Conservation (phyloP, 2,888 invertebrate species). For the Mamestra brassicae region DNA sequence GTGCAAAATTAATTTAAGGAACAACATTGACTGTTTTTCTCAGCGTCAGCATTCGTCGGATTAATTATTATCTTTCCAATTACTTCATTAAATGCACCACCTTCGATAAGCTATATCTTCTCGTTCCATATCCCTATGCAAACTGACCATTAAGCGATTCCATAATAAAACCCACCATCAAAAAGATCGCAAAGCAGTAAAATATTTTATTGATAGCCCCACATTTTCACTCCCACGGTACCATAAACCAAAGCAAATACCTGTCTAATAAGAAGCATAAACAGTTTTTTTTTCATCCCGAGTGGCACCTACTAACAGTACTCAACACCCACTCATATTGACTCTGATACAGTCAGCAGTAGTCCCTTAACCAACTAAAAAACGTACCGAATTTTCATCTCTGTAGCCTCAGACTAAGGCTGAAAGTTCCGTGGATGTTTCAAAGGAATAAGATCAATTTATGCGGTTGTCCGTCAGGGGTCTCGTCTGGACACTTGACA, state of each 20-base stretch:
- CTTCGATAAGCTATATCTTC: not conserved
- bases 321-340: constrained; percentile 78
- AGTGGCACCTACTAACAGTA: constrained; percentile 78
- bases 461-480: constrained; percentile 61
- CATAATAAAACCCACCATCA: constrained; percentile 43
- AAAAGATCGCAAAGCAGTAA: constrained; percentile 52
- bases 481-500: constrained; percentile 75
- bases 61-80: not conserved
- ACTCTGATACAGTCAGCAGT: constrained; percentile 63
- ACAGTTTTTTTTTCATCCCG: constrained; percentile 74
- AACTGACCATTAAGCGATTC: constrained; percentile 21
- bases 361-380: constrained; percentile 29
- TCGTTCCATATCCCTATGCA: not conserved
- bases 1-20: not conserved
- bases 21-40: not conserved
- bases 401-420: constrained; percentile 41
- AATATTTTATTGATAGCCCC: constrained; percentile 57
- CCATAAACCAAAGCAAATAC: constrained; percentile 76
- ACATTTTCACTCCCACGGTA: constrained; percentile 72
- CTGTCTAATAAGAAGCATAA: constrained; percentile 77
- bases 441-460: constrained; percentile 47
- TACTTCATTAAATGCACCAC: not conserved
- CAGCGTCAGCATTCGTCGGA: not conserved
- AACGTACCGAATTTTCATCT: constrained; percentile 39
- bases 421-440: constrained; percentile 51